Base-by-base conservation (phyloP, 2,797 vertebrate species). In the Rhynchonycteris naso region DNA sequence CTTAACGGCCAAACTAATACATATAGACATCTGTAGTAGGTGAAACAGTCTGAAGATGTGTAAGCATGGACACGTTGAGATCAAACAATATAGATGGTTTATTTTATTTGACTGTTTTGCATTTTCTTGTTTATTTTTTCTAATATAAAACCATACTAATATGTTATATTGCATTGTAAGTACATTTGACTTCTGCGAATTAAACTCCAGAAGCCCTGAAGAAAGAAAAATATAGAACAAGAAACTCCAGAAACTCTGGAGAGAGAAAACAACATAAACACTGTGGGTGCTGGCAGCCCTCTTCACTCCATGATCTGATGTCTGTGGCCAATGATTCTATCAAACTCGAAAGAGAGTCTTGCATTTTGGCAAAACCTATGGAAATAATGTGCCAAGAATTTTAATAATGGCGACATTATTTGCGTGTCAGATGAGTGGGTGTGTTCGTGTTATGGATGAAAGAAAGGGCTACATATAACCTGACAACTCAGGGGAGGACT, bases 101-200 rank as follows among this genome's bases (percentile, higher is more conserved):
- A 80, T 69, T 68, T 94, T 87, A 69, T 72, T 74, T 89, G 33
- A 21, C 35, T 69, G 47, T 47, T 92, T 94, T 80, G 43, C 15
- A 69, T 74, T 68, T 84, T 47, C 82, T 93, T 68, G 30, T 84
- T 95, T 63, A 75, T 79, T 76, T 91, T 93, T 82, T 19, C 47
- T 50, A 80, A 71, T 47, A 59, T 75, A 81, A 84, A 93, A 43
- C 22, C 38, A 76, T 38, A 10, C 15, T 75, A 88, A 35, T 66
- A 59, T 33, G 26, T 78, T 81, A 66, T 56, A 61, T 68, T 68
- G 38, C 80, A 82, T 81, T 22, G 5, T 47, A 79, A 95, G 35
- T 87, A 54, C 35, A 66, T 52, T 63, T 78, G 82, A 90, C 69
- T 54, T 82, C 35, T 28, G n/a, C 81, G 93, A 92, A 76, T 78